phyloP scores from a whole-genome alignment of 2,113 vertebrate genomes.

The Hydropotes inermis region DNA sequence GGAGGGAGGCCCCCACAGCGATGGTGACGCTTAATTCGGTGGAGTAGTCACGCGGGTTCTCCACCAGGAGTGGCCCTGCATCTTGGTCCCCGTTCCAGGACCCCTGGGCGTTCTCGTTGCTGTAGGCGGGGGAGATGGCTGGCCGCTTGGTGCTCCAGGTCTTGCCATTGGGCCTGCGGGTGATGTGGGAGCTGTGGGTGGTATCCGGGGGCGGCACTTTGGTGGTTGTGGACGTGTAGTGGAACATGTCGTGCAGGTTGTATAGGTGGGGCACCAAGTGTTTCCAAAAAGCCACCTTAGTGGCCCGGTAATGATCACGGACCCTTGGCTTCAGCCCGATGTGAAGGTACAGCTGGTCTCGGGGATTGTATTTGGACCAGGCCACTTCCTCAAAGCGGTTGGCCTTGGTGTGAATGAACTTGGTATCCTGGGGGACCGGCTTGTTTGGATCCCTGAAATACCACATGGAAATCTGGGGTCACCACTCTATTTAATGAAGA shows the following conservation, averaged over 20 bases:
- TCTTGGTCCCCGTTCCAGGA: slow-evolving; percentile 91
- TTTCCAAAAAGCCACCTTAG: slow-evolving; percentile 99
- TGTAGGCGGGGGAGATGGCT: slow-evolving; percentile 94
- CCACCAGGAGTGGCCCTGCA: slow-evolving; percentile 90
- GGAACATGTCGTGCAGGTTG: slow-evolving; percentile 99
- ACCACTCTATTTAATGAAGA: slow-evolving; percentile 43
- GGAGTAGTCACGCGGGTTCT: slow-evolving; percentile 97
- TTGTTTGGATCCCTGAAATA: slow-evolving; percentile 95
- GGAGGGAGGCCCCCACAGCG: slow-evolving; percentile 95
- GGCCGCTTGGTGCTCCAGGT: slow-evolving; percentile 97
- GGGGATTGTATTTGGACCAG: slow-evolving; percentile 99
- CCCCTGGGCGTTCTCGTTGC: slow-evolving; percentile 90
- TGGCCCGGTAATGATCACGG: slow-evolving; percentile 98
- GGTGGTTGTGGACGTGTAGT: slow-evolving; percentile 98
- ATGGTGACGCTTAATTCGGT: slow-evolving; percentile 99
- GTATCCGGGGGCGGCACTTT: slow-evolving; percentile 94
- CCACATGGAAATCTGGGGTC: slow-evolving; percentile 68
- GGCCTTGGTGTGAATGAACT: slow-evolving; percentile 99
- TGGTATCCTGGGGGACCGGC: slow-evolving; percentile 98
- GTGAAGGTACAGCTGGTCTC: slow-evolving; percentile 98
- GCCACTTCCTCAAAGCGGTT: slow-evolving; percentile 99
- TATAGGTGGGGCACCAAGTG: slow-evolving; percentile 98
- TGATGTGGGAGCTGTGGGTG: slow-evolving; percentile 95
- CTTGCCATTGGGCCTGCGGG: slow-evolving; percentile 93
- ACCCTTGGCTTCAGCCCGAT: slow-evolving; percentile 98